Percentiles rank a stretch among this genome's conserved stretches.
Conservation (phyloP, 1,140 invertebrate genomes). For the Papilio polytes region DNA sequence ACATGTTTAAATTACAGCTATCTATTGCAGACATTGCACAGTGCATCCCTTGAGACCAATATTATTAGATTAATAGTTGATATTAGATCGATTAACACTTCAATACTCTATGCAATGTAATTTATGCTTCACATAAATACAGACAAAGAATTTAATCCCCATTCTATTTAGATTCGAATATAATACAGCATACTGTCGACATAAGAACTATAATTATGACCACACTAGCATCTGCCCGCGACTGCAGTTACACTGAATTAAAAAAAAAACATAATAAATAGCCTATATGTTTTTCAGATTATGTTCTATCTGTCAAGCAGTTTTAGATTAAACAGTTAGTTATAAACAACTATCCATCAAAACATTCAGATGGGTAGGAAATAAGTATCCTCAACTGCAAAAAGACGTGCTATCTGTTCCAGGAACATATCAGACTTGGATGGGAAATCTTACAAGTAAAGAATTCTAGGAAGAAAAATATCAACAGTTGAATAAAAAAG, state of each 20-base stretch:
- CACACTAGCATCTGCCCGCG: no score
- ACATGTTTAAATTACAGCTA: conserved; percentile 26
- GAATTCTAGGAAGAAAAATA: conserved; percentile 7
- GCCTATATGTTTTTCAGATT: no score
- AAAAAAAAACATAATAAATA: no score
- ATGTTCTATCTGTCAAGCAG: no score
- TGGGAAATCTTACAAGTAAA: neutral
- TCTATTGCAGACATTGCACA: neutral
- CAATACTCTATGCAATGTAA: neutral
- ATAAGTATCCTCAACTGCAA: no score
- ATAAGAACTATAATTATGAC: no score
- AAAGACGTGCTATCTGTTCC: no score
- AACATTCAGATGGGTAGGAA: no score
- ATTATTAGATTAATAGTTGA: neutral
- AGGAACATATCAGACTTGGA: neutral
- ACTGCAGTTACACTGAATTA: no score
- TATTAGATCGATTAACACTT: neutral
- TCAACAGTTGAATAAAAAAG: conserved; percentile 26
- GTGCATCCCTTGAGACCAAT: conserved; percentile 3
- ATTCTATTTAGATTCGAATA: neutral
- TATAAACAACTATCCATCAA: no score
- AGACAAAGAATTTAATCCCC: neutral
- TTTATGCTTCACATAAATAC: neutral
- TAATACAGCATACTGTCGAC: no score
- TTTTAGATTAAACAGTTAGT: no score